phyloP scores from a whole-genome alignment of 2,888 invertebrate genomes.

The Coremacera marginata region DNA sequence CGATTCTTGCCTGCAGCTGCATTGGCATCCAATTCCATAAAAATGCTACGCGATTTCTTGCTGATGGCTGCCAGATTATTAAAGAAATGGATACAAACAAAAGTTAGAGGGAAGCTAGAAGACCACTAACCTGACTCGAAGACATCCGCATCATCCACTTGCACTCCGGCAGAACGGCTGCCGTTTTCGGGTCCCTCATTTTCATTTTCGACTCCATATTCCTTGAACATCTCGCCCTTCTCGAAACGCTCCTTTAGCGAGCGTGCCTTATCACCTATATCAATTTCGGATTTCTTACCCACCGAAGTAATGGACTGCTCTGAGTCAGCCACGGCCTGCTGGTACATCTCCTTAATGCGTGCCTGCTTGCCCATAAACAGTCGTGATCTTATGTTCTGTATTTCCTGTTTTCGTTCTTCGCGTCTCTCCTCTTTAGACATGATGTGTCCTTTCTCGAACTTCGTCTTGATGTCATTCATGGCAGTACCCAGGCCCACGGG shows the following conservation, averaged over 20 bases:
- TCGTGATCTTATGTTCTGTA: slow-evolving; percentile 86
- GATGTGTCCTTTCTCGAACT: slow-evolving; percentile 80
- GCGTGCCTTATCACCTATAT: slow-evolving; percentile 73
- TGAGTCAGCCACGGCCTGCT: slow-evolving; percentile 87
- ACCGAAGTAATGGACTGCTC: slow-evolving; percentile 70
- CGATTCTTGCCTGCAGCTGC: slow-evolving; percentile 67
- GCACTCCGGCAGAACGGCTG: slow-evolving; percentile 56
- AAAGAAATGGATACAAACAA: background rate
- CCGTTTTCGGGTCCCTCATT: slow-evolving; percentile 63
- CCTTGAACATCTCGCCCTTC: slow-evolving; percentile 80
- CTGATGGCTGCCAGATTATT: slow-evolving; percentile 76
- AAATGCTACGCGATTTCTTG: slow-evolving; percentile 87
- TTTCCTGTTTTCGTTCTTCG: slow-evolving; percentile 89
- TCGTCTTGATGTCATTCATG: slow-evolving; percentile 86
- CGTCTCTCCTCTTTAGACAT: slow-evolving; percentile 76
- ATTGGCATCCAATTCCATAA: slow-evolving; percentile 89
- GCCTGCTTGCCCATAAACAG: slow-evolving; percentile 91
- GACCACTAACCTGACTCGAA: slow-evolving; percentile 79
- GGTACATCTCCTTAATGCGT: slow-evolving; percentile 92
- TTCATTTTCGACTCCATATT: slow-evolving; percentile 77
- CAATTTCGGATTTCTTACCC: slow-evolving; percentile 70
- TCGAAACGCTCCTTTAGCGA: slow-evolving; percentile 85
- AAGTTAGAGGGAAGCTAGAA: background rate
- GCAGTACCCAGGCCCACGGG: slow-evolving; percentile 82
- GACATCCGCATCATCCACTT: slow-evolving; percentile 79